Evolutionary conservation across 2,113 vertebrate species (phyloP), one percentile per base, ranked within the genome.

Genomic region (Notiomystis cincta): DNA sequence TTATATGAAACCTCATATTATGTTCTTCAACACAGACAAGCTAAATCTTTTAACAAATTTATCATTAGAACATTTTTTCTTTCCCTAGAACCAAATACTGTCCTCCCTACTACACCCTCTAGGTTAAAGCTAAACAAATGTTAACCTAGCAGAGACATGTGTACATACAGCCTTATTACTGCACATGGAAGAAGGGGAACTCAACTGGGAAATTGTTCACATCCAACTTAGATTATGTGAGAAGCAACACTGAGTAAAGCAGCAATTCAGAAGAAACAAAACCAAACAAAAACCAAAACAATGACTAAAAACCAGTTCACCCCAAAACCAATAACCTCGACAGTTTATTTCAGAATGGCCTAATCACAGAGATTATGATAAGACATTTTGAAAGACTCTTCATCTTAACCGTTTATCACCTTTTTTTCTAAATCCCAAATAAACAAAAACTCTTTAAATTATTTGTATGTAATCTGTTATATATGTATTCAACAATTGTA

Each of bases 161-260:
- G 25, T 57, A 38, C 15, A 72, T 16, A 58, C 21, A 67, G 47
- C 22, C 61, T 57, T 50, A 80, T 12, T 71, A 67, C 44, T 44
- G 28, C 47, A 92, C 82, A 84, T 75, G 88, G 70, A 92, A 91
- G 87, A 72, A 93, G 92, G 90, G 87, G 71, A 97, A 91, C 94
- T 97, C 92, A 96, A 67, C 78, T 97, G 78, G 82, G 85, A 95
- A 93, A 96, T 27, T 93, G 71, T 82, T 93, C 73, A 91, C 92
- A 95, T 94, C 48, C 65, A 97, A 91, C 73, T 96, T 71, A 42
- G 38, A 94, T 38, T 87, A 83, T 69, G 81, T 51, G 50, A 91
- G 54, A 94, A 96, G 89, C 67, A 94, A 84, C 75, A 97, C 50
- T 60, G n/a, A 96, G 31, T 53, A 86, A 73, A 92, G 45, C 27